These are phyloP conservation scores for Bolinopsis microptera DNA, from an alignment of 37 sponge, comb jelly and placozoan species.

Conservation along the genomic window DNA sequence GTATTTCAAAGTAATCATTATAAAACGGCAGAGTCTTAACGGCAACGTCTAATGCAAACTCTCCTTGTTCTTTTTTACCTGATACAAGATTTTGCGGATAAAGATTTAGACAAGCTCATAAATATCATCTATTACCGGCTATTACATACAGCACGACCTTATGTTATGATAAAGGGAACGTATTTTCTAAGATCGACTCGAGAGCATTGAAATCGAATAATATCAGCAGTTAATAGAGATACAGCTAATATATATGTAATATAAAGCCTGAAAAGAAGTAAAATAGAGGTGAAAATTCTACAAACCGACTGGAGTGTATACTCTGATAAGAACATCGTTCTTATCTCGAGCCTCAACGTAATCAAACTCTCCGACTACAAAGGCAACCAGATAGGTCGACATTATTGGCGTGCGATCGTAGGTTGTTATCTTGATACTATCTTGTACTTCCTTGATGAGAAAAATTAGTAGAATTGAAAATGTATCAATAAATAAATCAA, in stretches of 20 bases:
- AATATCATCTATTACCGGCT: too few relatives aligned
- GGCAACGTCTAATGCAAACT: constrained; percentile 85
- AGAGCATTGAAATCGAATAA: too few relatives aligned
- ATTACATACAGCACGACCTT: too few relatives aligned
- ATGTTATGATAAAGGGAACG: too few relatives aligned
- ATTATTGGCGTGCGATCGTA: constrained; percentile 85
- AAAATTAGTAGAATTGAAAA: too few relatives aligned
- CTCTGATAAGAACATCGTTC: constrained; percentile 84
- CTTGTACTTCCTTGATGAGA: constrained; percentile 66
- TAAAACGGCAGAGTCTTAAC: constrained; percentile 93
- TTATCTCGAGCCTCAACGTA: constrained; percentile 76
- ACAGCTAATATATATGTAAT: too few relatives aligned
- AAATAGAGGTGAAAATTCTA: neutral
- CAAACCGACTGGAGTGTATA: constrained; percentile 83
- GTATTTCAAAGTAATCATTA: constrained; percentile 79
- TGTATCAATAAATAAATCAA: too few relatives aligned
- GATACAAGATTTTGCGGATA: neutral
- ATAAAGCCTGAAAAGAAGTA: neutral
- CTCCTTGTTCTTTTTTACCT: constrained; percentile 85
- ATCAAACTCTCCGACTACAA: constrained; percentile 96
- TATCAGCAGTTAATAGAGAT: too few relatives aligned
- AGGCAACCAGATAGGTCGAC: constrained; percentile 92
- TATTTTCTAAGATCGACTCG: too few relatives aligned
- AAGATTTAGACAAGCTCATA: neutral
- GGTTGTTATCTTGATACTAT: constrained; percentile 69